A percentile compares a stretch with the other conserved stretches of the same genome.
Evolutionary conservation across 2,113 vertebrate species (phyloP).

Genomic region (Cochlearius cochlearius): DNA sequence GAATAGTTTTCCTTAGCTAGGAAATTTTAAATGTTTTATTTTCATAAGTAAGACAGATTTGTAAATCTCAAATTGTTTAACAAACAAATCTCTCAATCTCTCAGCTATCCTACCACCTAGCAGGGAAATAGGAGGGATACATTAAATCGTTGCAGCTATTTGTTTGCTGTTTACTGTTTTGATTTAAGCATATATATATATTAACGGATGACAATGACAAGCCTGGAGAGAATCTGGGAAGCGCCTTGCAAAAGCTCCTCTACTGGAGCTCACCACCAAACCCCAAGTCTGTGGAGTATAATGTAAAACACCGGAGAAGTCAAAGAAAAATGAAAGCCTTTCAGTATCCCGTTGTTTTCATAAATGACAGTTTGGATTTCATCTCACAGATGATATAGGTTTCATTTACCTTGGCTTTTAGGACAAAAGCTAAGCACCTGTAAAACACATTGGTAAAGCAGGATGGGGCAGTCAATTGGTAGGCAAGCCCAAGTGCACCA

Average conservation of each 20-base stretch:
- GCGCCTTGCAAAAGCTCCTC: background rate
- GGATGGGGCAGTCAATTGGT: no score
- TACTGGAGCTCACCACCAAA: background rate
- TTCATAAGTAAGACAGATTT: background rate
- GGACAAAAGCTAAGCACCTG: background rate
- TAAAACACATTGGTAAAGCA: background rate
- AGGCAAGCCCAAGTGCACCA: background rate
- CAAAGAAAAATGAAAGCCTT: background rate
- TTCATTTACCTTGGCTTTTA: background rate
- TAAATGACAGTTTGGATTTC: background rate
- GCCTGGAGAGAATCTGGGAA: background rate
- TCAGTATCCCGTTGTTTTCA: background rate
- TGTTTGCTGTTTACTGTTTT: constrained; percentile 22
- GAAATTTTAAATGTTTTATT: background rate
- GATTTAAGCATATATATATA: background rate
- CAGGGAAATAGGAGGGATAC: background rate
- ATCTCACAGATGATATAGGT: background rate
- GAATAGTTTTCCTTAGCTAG: background rate
- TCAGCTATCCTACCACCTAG: background rate
- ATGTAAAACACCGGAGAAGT: background rate
- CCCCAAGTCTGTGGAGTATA: background rate
- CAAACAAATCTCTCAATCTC: background rate
- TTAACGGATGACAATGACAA: background rate
- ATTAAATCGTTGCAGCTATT: background rate
- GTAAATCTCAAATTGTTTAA: background rate